Percentiles rank a stretch among this genome's conserved stretches.
Evolutionary conservation across 2,888 invertebrate species (phyloP).

Genomic region (Metacarcinus magister): DNA sequence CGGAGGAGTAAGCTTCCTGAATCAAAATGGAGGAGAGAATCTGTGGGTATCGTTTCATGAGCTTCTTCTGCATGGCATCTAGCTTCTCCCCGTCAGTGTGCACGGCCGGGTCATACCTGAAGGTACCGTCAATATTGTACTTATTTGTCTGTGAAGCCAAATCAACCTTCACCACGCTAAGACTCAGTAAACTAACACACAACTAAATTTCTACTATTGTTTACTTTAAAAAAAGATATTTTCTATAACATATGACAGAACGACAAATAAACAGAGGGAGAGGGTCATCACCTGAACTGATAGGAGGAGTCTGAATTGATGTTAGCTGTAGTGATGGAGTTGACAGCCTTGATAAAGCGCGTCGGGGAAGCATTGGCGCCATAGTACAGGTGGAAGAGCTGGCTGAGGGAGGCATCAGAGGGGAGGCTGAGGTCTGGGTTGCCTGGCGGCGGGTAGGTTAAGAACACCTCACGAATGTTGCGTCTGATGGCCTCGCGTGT

Average conservation of each 20-base stretch:
- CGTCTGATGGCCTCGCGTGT: slow-evolving; percentile 72
- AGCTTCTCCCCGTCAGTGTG: slow-evolving; percentile 69
- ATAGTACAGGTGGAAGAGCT: slow-evolving; percentile 73
- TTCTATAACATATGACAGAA: too few relatives aligned
- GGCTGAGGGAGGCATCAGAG: slow-evolving; percentile 53
- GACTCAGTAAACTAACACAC: too few relatives aligned
- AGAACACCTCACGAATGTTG: slow-evolving; percentile 74
- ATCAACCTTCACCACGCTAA: too few relatives aligned
- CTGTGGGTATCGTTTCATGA: slow-evolving; percentile 51
- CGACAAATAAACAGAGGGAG: not conserved
- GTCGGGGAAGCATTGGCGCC: slow-evolving; percentile 62
- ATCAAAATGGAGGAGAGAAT: slow-evolving; percentile 70
- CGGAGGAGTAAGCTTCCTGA: slow-evolving; percentile 71
- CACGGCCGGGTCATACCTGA: slow-evolving; percentile 71
- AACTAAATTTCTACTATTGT: too few relatives aligned
- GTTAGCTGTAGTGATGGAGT: slow-evolving; percentile 70
- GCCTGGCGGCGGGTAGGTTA: slow-evolving; percentile 47
- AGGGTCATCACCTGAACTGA: slow-evolving; percentile 22
- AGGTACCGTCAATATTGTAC: not conserved
- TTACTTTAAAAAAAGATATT: too few relatives aligned
- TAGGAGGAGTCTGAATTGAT: slow-evolving; percentile 63
- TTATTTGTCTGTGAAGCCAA: not conserved
- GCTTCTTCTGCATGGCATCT: slow-evolving; percentile 28
- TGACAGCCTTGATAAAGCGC: slow-evolving; percentile 75
- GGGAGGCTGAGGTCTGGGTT: slow-evolving; percentile 63